phyloP scores from a whole-genome alignment of 2,888 invertebrate genomes.

The Rhorus exstirpatorius region DNA sequence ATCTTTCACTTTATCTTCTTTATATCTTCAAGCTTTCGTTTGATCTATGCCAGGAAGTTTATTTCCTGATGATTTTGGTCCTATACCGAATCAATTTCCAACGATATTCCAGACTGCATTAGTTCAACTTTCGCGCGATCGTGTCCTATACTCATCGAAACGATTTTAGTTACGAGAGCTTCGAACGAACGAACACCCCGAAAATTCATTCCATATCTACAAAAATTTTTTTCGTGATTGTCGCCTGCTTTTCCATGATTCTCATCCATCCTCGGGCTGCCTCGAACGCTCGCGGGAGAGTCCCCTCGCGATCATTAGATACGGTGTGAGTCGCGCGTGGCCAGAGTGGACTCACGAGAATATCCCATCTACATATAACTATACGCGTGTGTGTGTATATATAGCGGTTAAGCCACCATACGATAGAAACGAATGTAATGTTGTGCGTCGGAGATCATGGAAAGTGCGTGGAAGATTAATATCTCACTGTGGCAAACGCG shows the following conservation, averaged over 20 bases:
- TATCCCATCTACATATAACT: neutral
- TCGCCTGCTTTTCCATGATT: neutral
- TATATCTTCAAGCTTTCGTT: no score
- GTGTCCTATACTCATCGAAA: no score
- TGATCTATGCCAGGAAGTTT: no score
- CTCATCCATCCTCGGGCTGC: neutral
- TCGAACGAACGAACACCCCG: neutral
- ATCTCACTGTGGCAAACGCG: conserved; percentile 29
- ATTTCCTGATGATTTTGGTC: no score
- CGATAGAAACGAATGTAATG: conserved; percentile 48
- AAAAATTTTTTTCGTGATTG: neutral
- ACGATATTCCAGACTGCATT: no score
- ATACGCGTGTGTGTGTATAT: neutral
- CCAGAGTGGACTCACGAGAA: conserved; percentile 2
- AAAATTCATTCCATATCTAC: neutral
- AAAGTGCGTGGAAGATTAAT: conserved; percentile 57
- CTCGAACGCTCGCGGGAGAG: conserved; percentile 3
- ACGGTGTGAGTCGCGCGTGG: conserved; percentile 45
- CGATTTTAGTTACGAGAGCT: no score
- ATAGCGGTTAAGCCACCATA: conserved; percentile 1
- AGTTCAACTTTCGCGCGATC: no score
- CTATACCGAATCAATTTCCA: no score
- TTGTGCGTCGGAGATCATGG: conserved; percentile 47
- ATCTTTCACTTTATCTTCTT: no score
- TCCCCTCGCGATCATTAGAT: conserved; percentile 33